Conservation (phyloP, 2,888 invertebrate species). For the Eubasilissa splendida region DNA sequence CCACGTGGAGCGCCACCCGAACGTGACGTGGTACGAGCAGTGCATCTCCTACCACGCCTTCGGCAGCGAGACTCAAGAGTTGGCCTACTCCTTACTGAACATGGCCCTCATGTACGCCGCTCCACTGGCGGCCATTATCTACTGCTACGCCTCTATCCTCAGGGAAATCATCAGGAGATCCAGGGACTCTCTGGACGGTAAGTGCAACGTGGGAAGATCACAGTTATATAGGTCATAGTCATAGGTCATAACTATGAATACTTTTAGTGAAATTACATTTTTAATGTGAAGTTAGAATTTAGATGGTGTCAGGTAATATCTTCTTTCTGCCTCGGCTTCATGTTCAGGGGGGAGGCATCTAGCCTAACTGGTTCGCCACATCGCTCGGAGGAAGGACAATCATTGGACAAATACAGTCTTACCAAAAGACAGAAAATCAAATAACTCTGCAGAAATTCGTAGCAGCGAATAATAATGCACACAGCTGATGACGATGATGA, state of each 20-base stretch:
- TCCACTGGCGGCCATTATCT: constrained; percentile 88
- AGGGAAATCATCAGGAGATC: constrained; percentile 86
- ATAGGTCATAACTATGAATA: not conserved
- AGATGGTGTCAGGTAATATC: too few relatives aligned
- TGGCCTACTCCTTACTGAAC: constrained; percentile 86
- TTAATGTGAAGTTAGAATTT: too few relatives aligned
- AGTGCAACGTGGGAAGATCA: constrained; percentile 57
- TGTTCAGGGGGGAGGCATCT: too few relatives aligned
- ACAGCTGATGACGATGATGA: too few relatives aligned
- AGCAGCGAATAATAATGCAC: too few relatives aligned
- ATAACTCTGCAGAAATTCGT: too few relatives aligned
- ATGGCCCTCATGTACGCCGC: constrained; percentile 91
- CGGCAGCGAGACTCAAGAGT: constrained; percentile 79
- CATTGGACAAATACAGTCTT: too few relatives aligned
- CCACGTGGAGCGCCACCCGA: constrained; percentile 89
- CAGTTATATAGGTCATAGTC: not conserved
- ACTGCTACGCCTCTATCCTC: constrained; percentile 91
- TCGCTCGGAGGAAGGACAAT: too few relatives aligned
- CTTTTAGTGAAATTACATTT: too few relatives aligned
- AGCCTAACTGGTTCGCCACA: too few relatives aligned
- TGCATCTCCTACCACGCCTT: constrained; percentile 92
- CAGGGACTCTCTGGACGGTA: constrained; percentile 74
- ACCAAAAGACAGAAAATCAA: too few relatives aligned
- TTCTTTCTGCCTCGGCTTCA: too few relatives aligned
- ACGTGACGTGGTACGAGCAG: constrained; percentile 88